Base-by-base conservation (phyloP, 2,888 invertebrate genomes). In the Arctia plantaginis region DNA sequence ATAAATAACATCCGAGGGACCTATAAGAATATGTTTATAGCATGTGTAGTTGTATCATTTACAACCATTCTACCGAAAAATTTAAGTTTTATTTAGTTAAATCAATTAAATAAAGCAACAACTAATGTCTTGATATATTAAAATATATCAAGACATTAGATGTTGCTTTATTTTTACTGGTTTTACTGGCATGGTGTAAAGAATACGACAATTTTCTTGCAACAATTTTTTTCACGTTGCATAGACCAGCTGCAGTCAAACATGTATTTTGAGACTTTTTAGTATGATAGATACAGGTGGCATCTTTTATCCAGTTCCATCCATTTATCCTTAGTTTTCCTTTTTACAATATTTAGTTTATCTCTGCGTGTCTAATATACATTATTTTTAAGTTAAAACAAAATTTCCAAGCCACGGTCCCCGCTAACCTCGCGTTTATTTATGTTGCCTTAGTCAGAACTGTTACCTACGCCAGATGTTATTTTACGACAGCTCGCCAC, bases 401-500 rank as follows among this genome's bases (percentile, higher is more conserved):
- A 30, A 64, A 82, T 77, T 82, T 75, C 77, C 83, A 86, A 88
- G 87, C 87, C 87, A 85, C 86, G 86, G 87, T 86, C 89, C 88
- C 86, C 88, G 90, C 86, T 86, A 89, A 90, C 86, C 91, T 90
- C 89, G 89, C 91, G 93, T 94, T 95, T 95, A 94, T 95, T 95
- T 95, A 93, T 93, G 93, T 94, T 93, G 91, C 92, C 92, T 93
- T 91, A 92, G 93, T 92, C 93, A 93, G 92, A 92, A 92, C 89
- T 90, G 89, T 91, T 93, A 92, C 94, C 93, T 93, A 91, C 92
- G 90, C 94, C 94, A 95, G 93, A 95, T 95, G 95, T 93, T 94
- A 91, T 91, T 93, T 94, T 93, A 94, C 92, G 93, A 93, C 93
- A 91, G 90, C 91, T 91, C 87, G 86, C 90, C 90, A 89, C 88